A percentile compares a stretch with the other conserved stretches of the same genome.
Evolutionary conservation across 2,113 vertebrate species (phyloP).

Genomic region (Meles meles): DNA sequence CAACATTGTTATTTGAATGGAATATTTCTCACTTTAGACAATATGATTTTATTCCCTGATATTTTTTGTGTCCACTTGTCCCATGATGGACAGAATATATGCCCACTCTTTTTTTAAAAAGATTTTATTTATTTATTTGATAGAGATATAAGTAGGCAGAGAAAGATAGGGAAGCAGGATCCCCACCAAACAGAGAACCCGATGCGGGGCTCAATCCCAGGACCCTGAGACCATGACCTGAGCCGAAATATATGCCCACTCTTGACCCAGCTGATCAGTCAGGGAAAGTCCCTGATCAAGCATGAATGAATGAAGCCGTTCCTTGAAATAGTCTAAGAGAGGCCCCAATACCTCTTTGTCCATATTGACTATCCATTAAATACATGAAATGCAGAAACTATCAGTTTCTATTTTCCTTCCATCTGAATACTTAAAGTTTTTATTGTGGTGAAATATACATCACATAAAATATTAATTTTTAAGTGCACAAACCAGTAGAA

Average conservation of each 20-base stretch:
- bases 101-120: background rate
- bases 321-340: background rate
- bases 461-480: background rate
- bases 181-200: too few relatives aligned
- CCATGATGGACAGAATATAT: background rate
- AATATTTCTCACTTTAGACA: background rate
- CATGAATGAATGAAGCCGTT: background rate
- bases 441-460: background rate
- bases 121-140: too few relatives aligned
- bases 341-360: background rate
- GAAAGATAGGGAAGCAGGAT: too few relatives aligned
- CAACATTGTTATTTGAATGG: background rate
- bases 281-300: background rate
- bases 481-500: too few relatives aligned
- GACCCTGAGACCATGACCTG: too few relatives aligned
- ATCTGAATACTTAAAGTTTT: background rate
- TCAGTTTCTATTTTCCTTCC: background rate
- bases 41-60: background rate
- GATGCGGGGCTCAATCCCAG: too few relatives aligned
- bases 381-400: background rate
- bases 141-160: too few relatives aligned
- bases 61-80: background rate
- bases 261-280: background rate
- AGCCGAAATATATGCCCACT: background rate
- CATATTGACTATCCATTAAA: background rate